Conservation (phyloP, 2,113 vertebrate species). For the Seriola quinqueradiata region DNA sequence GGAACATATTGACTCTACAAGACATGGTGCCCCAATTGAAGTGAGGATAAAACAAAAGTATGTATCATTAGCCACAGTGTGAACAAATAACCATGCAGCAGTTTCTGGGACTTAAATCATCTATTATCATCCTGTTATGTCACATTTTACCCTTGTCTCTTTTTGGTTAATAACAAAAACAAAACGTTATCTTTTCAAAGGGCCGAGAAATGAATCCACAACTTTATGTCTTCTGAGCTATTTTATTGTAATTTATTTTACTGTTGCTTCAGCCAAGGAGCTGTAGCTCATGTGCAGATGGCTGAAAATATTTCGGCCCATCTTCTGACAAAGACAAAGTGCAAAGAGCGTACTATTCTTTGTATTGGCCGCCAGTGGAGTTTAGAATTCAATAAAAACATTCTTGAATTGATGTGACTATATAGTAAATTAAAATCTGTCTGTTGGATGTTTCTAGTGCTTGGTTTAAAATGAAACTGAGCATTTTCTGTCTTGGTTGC, state of each 20-base stretch:
- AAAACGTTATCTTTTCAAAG: no score
- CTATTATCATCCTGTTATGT: no score
- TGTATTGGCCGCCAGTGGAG: neutral
- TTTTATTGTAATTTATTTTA: neutral
- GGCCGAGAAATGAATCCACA: no score
- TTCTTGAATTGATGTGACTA: neutral
- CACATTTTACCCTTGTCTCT: no score
- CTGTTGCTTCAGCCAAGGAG: neutral
- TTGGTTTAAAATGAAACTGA: no score
- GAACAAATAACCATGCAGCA: neutral
- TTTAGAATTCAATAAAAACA: constrained; percentile 28
- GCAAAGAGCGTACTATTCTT: constrained; percentile 12
- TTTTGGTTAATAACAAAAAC: no score
- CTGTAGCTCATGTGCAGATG: neutral
- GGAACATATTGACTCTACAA: no score
- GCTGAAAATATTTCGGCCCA: constrained; percentile 23
- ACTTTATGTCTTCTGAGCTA: neutral
- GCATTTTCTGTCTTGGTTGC: no score
- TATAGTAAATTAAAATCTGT: neutral
- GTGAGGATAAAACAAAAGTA: neutral
- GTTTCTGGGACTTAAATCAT: no score
- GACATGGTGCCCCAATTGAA: no score
- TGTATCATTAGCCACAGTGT: neutral
- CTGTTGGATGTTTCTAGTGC: neutral
- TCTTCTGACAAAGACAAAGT: neutral